These are phyloP conservation scores for Pantherophis alleghaniensis DNA, from an alignment of 2,797 vertebrate species.

Conservation along the genomic window DNA sequence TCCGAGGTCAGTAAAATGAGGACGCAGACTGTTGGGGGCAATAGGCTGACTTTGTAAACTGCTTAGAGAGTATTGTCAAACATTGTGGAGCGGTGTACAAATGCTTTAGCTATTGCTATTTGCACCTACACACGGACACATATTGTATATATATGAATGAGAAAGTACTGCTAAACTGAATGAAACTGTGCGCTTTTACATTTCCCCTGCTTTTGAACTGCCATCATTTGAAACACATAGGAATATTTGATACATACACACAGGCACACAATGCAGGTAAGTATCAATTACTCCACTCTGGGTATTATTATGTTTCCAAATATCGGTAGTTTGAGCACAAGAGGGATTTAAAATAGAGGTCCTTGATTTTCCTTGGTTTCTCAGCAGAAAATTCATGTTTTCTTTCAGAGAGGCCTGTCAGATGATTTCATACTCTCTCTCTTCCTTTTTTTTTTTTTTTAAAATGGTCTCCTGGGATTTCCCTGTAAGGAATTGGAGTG, in stretches of 20 bases:
- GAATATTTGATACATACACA: background rate
- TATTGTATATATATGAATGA: background rate
- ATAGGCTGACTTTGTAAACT: background rate
- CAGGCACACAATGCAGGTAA: background rate
- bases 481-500: constrained; percentile 77
- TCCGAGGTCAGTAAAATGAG: background rate
- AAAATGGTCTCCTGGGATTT: constrained; percentile 74
- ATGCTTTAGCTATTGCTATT: too few relatives aligned
- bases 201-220: background rate
- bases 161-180: background rate
- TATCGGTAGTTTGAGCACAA: background rate
- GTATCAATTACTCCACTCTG: background rate
- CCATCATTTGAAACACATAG: background rate
- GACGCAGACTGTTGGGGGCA: background rate
- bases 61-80: background rate
- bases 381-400: background rate
- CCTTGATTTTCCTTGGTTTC: background rate
- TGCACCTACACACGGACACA: background rate
- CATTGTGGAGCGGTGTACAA: background rate
- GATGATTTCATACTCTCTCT: constrained; percentile 18
- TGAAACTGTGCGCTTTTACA: background rate
- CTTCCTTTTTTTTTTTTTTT: background rate
- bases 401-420: background rate
- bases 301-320: background rate
- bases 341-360: background rate